Conservation (phyloP, 1,140 invertebrate species). For the Ctenoplectra terminalis region DNA sequence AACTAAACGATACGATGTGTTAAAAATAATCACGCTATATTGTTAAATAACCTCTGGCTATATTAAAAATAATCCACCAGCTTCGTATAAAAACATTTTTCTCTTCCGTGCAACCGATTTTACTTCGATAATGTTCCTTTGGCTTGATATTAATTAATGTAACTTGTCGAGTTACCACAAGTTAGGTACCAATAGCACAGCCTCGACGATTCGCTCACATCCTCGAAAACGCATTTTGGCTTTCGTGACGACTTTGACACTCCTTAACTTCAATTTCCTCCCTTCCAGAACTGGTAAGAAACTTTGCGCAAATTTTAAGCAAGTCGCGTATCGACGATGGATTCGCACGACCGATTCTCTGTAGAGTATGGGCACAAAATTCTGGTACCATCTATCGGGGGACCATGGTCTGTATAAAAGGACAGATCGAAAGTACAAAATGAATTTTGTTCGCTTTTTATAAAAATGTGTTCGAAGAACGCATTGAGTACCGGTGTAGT, state of each 20-base stretch:
- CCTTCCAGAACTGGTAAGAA: constrained; percentile 13
- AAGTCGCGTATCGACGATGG: background rate
- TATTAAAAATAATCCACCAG: no score
- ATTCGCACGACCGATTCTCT: constrained; percentile 2
- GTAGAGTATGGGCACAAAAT: background rate
- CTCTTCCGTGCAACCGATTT: no score
- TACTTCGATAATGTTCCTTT: background rate
- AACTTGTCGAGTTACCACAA: background rate
- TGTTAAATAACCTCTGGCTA: no score
- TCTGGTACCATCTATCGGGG: background rate
- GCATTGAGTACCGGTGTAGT: no score
- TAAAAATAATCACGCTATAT: no score
- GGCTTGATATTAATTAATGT: constrained; percentile 21
- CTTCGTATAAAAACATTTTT: no score
- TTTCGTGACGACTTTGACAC: constrained; percentile 40
- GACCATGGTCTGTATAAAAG: background rate
- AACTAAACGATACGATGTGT: no score
- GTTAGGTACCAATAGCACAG: background rate
- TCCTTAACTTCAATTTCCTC: constrained; percentile 29
- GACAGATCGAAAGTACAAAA: background rate
- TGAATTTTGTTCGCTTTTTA: background rate
- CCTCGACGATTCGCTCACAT: background rate
- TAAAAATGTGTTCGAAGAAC: no score
- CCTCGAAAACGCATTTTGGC: constrained; percentile 1
- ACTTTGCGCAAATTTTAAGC: constrained; percentile 25